Evolutionary conservation across 2,797 vertebrate species (phyloP), one percentile per base, ranked within the genome.

Genomic region (Gymnopithys bicolor): DNA sequence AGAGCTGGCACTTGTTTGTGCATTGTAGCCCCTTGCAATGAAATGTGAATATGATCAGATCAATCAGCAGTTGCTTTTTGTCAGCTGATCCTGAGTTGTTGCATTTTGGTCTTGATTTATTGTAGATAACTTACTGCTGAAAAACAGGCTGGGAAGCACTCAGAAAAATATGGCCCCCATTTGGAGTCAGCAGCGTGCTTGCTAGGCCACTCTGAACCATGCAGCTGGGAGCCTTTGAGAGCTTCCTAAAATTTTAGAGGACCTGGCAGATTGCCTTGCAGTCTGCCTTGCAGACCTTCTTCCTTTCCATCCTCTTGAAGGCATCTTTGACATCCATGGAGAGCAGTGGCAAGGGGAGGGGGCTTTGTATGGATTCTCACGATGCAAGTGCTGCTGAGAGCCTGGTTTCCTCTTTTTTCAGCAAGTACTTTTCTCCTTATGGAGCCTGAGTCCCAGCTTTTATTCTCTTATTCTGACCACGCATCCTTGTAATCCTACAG

Each of bases 261-360:
- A 70, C 55, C 87, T 96, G 94, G 95, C 94, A 95, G 80, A 69
- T 41, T 94, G 96, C 95, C 94, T 71, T 59, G 46, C 56, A 77
- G 82, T 89, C 95, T 96, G 94, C 78, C 56, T 89, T 62, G 52
- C 89, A 96, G 95, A 79, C 76, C 83, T 88, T 87, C 64, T 63
- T 93, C 73, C 45, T 78, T 87, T 86, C 87, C 59, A 52, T 91
- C 91, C 48, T 91, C 89, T 74, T 63, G 87, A 92, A 77, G 84
- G 53, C 37, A 37, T 74, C 76, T 88, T 74, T 92, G 91, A 49
- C 84, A 79, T 66, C 76, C 5, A 0, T 28, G 41, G 84, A 75
- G 78, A 90, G 82, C 55, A 56, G 66, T 41, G 63, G 74, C 41
- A 75, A 87, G 45, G 43, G 56, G 71, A 78, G 51, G 16, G 33